Percentiles rank a stretch among this genome's conserved stretches.
These are phyloP conservation scores for Trypoxylon attenuatum DNA, from an alignment of 2,888 invertebrate genomes.

Conservation along the genomic window DNA sequence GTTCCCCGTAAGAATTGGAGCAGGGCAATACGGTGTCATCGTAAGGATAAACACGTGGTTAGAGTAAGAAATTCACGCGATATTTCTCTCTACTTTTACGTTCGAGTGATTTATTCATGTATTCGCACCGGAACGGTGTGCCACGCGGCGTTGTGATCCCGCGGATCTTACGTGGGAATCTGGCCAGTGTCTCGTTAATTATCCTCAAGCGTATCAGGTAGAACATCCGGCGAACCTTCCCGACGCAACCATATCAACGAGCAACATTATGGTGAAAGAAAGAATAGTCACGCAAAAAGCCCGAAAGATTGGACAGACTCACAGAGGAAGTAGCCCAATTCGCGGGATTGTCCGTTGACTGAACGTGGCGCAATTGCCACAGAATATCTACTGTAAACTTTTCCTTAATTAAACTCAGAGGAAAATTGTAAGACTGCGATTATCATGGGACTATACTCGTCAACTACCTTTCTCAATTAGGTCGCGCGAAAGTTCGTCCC, in stretches of 20 bases:
- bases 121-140: slow-evolving; percentile 46
- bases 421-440: slow-evolving; percentile 10
- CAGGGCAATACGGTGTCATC: slow-evolving; percentile 9
- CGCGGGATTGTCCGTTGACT: too few relatives aligned
- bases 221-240: slow-evolving; percentile 24
- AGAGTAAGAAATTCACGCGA: slow-evolving; percentile 12
- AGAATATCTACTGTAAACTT: too few relatives aligned
- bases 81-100: slow-evolving; percentile 11
- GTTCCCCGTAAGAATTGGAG: slow-evolving; percentile 17
- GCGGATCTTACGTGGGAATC: slow-evolving; percentile 44
- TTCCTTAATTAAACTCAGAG: slow-evolving; percentile 37
- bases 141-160: background rate
- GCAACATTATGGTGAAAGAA: too few relatives aligned
- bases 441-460: too few relatives aligned
- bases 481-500: slow-evolving; percentile 2
- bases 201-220: slow-evolving; percentile 18
- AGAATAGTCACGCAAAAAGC: slow-evolving; percentile 29
- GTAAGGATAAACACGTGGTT: slow-evolving; percentile 20
- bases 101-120: slow-evolving; percentile 48
- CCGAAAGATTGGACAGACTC: slow-evolving; percentile 11
- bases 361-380: too few relatives aligned
- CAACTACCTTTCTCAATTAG: slow-evolving; percentile 1
- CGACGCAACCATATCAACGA: too few relatives aligned
- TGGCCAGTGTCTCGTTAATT: slow-evolving; percentile 27
- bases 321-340: too few relatives aligned